Conservation (phyloP, 1,140 invertebrate genomes). For the Brachionus sp. region DNA sequence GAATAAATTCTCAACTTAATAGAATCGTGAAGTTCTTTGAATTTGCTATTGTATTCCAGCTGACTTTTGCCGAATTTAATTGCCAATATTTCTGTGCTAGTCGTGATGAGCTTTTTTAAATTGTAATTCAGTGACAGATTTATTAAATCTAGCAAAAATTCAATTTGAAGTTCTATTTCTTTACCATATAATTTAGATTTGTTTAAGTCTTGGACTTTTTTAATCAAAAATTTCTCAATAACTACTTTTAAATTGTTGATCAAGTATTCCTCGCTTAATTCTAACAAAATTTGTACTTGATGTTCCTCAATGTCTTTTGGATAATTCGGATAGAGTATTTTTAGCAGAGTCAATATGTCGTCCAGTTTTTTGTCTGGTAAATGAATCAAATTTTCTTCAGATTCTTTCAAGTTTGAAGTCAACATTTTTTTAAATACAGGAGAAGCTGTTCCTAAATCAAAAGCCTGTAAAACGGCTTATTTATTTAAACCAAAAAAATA, state of each 20-base stretch:
- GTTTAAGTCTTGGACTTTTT: neutral
- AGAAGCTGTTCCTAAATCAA: neutral
- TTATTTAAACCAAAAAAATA: neutral
- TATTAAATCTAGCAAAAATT: neutral
- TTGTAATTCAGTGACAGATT: neutral
- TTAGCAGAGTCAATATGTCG: neutral
- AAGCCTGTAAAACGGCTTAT: neutral
- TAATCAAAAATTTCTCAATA: neutral
- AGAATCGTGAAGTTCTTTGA: neutral
- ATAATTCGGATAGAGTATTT: conserved; percentile 10
- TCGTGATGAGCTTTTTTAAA: neutral
- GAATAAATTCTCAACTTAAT: neutral
- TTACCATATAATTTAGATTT: conserved; percentile 2
- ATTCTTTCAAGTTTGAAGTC: neutral
- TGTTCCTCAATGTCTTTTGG: neutral
- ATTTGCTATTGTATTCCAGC: neutral
- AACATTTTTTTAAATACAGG: conserved; percentile 33
- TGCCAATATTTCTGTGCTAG: neutral
- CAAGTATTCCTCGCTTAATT: neutral
- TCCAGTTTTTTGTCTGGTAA: neutral
- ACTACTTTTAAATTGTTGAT: neutral
- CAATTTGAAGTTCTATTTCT: neutral
- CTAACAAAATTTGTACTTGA: neutral
- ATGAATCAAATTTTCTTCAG: neutral
- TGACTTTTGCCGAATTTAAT: neutral